Conservation (phyloP, 2,113 vertebrate genomes). For the Notiomystis cincta region DNA sequence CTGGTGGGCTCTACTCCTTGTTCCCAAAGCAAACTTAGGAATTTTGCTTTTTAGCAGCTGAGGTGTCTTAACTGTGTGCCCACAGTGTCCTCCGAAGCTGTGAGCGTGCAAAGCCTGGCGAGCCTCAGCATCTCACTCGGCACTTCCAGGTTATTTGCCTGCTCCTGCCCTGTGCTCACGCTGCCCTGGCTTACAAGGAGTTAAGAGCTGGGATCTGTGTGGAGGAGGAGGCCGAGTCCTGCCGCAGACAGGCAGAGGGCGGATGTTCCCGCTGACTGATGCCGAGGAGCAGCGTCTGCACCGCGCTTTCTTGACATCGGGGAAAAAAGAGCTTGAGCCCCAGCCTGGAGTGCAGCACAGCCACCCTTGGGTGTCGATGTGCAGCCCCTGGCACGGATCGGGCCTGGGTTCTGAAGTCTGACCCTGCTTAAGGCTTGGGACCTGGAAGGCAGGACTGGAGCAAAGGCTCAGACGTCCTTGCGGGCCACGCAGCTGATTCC, state of each 20-base stretch:
- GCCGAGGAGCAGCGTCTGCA: not conserved
- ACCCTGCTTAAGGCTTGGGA: not conserved
- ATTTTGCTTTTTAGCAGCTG: not conserved
- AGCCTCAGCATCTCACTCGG: no score
- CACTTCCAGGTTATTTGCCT: not conserved
- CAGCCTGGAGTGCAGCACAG: not conserved
- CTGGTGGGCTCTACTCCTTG: not conserved
- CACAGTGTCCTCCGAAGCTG: not conserved
- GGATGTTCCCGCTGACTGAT: not conserved
- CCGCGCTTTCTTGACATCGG: not conserved
- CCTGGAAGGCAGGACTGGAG: not conserved
- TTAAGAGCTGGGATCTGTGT: not conserved
- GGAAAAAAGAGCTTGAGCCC: not conserved
- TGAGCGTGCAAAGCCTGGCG: not conserved
- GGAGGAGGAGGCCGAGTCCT: not conserved
- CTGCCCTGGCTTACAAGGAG: accelerated
- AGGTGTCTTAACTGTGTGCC: no score
- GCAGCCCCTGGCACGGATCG: not conserved
- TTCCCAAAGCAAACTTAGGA: not conserved
- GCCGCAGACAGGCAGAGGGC: not conserved
- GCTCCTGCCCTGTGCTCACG: not conserved
- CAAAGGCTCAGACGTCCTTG: not conserved
- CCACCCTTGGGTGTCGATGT: not conserved
- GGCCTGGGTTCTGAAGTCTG: not conserved
- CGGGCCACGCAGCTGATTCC: not conserved